These are phyloP conservation scores for Dendrophyllia cribrosa DNA, from an alignment of 64 coral and sea anemone species.

Conservation along the genomic window DNA sequence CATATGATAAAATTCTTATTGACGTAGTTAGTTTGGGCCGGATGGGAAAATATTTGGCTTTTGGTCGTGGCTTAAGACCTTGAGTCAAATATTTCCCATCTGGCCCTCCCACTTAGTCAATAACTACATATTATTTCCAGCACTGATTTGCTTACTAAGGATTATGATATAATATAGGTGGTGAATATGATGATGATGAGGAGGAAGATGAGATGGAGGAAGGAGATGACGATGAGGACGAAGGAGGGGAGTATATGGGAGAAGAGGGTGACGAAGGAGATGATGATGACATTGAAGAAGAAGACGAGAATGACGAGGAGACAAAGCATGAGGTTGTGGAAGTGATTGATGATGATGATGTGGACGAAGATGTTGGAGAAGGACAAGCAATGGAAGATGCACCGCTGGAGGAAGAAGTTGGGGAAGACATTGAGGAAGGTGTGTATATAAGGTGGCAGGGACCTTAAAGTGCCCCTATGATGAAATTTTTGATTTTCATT, in stretches of 20 bases:
- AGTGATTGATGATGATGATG: slow-evolving; percentile 72
- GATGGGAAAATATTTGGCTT: no score
- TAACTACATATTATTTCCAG: no score
- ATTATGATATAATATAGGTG: no score
- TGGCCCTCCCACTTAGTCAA: no score
- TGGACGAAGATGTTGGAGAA: slow-evolving; percentile 38
- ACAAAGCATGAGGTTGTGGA: slow-evolving; percentile 63
- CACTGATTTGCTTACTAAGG: no score
- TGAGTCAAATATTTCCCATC: no score
- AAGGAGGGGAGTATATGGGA: slow-evolving; percentile 11
- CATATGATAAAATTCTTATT: no score
- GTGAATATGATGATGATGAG: no score
- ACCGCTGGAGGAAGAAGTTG: slow-evolving; percentile 1
- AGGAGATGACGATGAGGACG: slow-evolving; percentile 8
- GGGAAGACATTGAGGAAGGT: slow-evolving; percentile 25
- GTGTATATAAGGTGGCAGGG: background rate
- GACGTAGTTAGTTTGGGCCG: no score
- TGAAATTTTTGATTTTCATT: no score
- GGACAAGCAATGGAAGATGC: background rate
- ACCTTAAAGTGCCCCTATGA: no score
- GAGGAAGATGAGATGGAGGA: background rate
- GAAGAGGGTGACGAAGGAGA: slow-evolving; percentile 49
- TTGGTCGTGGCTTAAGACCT: no score
- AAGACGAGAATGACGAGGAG: slow-evolving; percentile 18
- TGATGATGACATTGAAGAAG: slow-evolving; percentile 60